phyloP scores from a whole-genome alignment of 2,113 vertebrate genomes.

The Pogonocichla stellata region DNA sequence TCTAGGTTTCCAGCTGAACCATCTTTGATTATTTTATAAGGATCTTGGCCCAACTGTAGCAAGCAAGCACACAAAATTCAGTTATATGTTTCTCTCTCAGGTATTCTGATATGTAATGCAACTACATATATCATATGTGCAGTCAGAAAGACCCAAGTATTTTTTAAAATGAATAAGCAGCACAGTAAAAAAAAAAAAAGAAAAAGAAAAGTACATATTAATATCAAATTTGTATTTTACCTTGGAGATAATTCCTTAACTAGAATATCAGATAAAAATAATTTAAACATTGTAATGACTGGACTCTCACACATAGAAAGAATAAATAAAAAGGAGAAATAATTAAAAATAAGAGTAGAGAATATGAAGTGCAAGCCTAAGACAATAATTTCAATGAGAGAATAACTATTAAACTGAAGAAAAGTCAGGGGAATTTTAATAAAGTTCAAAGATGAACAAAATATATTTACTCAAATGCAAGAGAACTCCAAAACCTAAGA shows the following conservation, averaged over 20 bases:
- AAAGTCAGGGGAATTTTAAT: background rate
- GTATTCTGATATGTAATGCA: background rate
- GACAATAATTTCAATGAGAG: background rate
- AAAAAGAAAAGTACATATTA: background rate
- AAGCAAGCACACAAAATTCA: background rate
- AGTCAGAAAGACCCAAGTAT: background rate
- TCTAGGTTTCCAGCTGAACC: background rate
- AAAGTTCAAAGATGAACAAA: background rate
- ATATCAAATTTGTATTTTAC: background rate
- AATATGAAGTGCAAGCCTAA: background rate
- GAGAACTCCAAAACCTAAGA: background rate
- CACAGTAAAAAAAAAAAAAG: background rate
- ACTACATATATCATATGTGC: rapidly evolving
- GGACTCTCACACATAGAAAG: background rate
- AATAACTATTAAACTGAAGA: background rate
- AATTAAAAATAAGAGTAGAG: background rate
- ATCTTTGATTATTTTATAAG: background rate
- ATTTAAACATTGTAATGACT: background rate
- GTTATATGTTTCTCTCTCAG: background rate
- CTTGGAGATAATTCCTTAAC: background rate
- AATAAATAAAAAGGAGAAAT: background rate
- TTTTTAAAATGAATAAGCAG: background rate
- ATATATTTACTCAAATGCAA: background rate
- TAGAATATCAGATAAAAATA: background rate
- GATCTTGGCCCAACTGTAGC: background rate